Evolutionary conservation across 2,797 vertebrate genomes (phyloP).

Genomic region (Pelodytes ibericus): DNA sequence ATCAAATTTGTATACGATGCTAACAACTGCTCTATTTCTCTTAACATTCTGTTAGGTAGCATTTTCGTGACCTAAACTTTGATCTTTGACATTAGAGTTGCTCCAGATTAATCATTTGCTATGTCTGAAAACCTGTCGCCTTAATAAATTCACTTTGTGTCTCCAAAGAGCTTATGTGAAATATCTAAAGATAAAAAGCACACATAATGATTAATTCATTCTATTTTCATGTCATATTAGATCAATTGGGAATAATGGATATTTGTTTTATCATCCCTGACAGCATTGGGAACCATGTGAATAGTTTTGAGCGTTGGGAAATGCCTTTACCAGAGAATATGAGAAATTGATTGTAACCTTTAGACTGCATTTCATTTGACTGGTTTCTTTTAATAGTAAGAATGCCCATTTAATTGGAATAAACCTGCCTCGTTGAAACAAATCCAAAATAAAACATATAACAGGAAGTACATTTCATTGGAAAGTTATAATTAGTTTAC

Average conservation of each 20-base stretch:
- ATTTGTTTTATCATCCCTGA: constrained; percentile 31
- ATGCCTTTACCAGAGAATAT: constrained; percentile 3
- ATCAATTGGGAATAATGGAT: constrained; percentile 41
- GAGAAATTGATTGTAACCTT: constrained; percentile 29
- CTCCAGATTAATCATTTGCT: constrained; percentile 24
- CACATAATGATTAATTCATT: constrained; percentile 34
- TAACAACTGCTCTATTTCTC: background rate
- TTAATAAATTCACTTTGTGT: constrained; percentile 34
- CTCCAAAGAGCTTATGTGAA: constrained; percentile 12
- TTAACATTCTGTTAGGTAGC: background rate
- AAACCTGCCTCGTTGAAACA: background rate
- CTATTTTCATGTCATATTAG: constrained; percentile 37
- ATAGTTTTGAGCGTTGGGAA: constrained; percentile 26
- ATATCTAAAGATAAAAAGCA: constrained; percentile 24
- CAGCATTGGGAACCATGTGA: constrained; percentile 26
- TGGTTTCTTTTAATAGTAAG: constrained; percentile 17
- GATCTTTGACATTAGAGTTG: constrained; percentile 38
- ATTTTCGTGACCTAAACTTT: constrained; percentile 30
- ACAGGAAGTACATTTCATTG: no score
- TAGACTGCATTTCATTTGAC: constrained; percentile 9
- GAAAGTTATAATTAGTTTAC: no score
- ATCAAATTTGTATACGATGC: background rate
- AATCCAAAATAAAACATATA: background rate
- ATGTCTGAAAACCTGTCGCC: constrained; percentile 28
- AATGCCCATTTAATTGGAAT: background rate